These are phyloP conservation scores for Electrophaes corylata DNA, from an alignment of 2,888 invertebrate species.

Conservation along the genomic window DNA sequence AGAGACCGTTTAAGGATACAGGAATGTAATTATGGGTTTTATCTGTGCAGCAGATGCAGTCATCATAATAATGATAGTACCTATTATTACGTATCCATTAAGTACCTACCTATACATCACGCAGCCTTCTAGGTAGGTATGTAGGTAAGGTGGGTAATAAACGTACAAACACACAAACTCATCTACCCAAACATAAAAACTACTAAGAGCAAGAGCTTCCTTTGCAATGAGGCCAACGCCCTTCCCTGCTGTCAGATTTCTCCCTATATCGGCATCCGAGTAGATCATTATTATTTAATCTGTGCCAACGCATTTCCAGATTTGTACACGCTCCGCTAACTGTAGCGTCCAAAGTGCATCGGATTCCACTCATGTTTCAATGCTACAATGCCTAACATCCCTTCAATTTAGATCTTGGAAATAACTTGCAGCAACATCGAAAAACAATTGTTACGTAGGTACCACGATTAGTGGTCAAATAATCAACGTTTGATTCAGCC, in stretches of 20 bases:
- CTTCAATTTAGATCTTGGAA: too few species aligned
- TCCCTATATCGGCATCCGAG: slow-evolving; percentile 22
- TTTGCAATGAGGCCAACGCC: slow-evolving; percentile 66
- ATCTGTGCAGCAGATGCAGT: slow-evolving; percentile 11
- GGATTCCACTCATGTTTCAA: too few species aligned
- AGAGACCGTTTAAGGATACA: too few species aligned
- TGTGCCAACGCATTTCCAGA: slow-evolving; percentile 41
- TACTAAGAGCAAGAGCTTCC: slow-evolving; percentile 46
- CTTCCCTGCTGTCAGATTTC: slow-evolving; percentile 46
- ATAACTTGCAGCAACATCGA: too few species aligned
- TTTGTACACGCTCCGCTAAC: slow-evolving; percentile 23
- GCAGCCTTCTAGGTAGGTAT: too few species aligned
- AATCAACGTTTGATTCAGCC: too few species aligned
- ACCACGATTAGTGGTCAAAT: too few species aligned
- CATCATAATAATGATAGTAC: slow-evolving; percentile 14
- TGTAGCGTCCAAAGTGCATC: background rate
- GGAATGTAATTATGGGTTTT: too few species aligned
- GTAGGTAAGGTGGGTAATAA: too few species aligned
- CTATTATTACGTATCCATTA: slow-evolving; percentile 14
- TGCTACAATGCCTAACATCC: too few species aligned
- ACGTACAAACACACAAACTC: too few species aligned
- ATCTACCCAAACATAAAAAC: slow-evolving; percentile 44
- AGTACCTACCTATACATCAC: slow-evolving; percentile 12
- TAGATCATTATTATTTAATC: slow-evolving; percentile 6
- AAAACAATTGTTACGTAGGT: too few species aligned